These are phyloP conservation scores for Oreochromis grahami DNA, from an alignment of 2,797 vertebrate genomes.

Conservation along the genomic window DNA sequence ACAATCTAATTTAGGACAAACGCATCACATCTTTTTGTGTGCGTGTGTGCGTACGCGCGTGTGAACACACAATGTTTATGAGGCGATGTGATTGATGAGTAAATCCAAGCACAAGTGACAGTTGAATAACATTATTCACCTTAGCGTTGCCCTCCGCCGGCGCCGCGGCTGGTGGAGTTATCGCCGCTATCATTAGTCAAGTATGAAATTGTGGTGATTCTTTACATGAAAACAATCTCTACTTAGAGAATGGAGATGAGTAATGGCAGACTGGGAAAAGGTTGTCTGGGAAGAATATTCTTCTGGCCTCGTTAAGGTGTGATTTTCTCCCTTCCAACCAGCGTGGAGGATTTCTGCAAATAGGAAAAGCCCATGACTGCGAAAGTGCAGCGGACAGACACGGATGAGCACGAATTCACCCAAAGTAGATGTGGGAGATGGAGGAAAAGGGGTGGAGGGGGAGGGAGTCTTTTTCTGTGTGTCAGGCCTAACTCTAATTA, in stretches of 20 bases:
- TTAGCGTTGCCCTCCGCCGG: constrained; percentile 48
- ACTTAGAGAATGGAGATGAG: constrained; percentile 14
- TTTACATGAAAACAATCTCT: constrained; percentile 49
- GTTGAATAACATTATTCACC: constrained; percentile 69
- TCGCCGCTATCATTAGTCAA: constrained; percentile 51
- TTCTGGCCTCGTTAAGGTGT: constrained; percentile 41
- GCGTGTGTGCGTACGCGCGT: not conserved
- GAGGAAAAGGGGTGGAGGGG: not conserved
- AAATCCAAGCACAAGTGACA: constrained; percentile 57
- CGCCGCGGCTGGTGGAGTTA: constrained; percentile 23
- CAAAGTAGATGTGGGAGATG: constrained; percentile 7
- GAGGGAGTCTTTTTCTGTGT: constrained; percentile 45
- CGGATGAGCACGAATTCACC: constrained; percentile 25
- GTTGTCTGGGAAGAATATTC: constrained; percentile 16
- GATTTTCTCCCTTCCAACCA: constrained; percentile 8
- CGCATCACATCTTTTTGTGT: constrained; percentile 41
- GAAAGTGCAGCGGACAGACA: not conserved
- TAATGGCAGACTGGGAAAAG: not conserved
- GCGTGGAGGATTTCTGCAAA: constrained; percentile 23
- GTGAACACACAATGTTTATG: constrained; percentile 64
- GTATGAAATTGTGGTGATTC: constrained; percentile 41
- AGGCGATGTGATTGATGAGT: constrained; percentile 67
- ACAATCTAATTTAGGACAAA: constrained; percentile 68
- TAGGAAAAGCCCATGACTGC: constrained; percentile 11
- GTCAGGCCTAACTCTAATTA: constrained; percentile 73